These are phyloP conservation scores for Leucoraja ocellata DNA, from an alignment of 2,797 vertebrate species.

Conservation along the genomic window DNA sequence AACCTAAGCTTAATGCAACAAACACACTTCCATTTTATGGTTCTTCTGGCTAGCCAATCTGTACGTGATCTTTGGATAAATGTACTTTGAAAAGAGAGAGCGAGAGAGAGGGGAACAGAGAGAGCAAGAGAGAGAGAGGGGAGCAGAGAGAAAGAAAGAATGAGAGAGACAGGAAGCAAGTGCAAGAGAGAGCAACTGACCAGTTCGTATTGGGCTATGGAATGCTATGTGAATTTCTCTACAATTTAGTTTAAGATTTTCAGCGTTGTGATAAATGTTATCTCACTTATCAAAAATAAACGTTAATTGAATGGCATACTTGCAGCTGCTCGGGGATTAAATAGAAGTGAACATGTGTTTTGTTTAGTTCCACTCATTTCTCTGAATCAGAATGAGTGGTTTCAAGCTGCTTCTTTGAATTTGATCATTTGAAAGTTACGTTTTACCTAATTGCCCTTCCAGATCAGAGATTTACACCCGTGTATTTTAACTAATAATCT, in stretches of 20 bases:
- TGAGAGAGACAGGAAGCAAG: too few relatives aligned
- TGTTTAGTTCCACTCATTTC: not conserved
- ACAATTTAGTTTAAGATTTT: not conserved
- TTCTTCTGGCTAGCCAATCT: not conserved
- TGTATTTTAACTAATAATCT: not conserved
- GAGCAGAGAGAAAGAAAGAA: not conserved
- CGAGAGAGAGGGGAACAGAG: not conserved
- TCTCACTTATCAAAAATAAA: not conserved
- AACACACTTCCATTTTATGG: not conserved
- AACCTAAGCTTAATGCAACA: not conserved
- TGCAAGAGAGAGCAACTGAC: not conserved
- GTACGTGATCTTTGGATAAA: not conserved
- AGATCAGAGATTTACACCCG: not conserved
- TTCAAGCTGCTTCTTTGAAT: not conserved
- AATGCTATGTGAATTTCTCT: not conserved
- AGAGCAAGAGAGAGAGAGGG: too few relatives aligned
- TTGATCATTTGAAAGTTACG: not conserved
- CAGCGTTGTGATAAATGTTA: not conserved
- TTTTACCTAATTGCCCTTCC: not conserved
- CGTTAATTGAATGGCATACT: too few relatives aligned
- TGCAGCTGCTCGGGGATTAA: not conserved
- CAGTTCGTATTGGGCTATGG: not conserved
- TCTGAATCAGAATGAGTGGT: not conserved
- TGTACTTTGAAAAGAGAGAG: not conserved
- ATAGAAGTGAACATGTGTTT: not conserved